phyloP scores from a whole-genome alignment of 2,797 vertebrate species.

The Sphenopsis melanotis region DNA sequence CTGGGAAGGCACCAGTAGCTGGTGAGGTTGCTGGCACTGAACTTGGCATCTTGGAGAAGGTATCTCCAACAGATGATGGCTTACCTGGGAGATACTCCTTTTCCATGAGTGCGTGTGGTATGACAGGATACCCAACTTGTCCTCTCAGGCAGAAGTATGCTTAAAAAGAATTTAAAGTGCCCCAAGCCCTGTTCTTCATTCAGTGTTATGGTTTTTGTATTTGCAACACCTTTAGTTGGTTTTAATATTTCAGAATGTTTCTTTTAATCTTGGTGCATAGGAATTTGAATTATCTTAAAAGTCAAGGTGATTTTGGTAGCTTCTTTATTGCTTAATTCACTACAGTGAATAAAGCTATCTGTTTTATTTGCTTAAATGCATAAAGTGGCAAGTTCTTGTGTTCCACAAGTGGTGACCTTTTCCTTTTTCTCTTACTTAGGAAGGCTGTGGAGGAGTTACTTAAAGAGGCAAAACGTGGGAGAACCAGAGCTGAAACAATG shows the following conservation, averaged over 20 bases:
- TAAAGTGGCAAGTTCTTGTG: background rate
- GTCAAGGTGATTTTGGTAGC: background rate
- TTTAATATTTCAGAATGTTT: background rate
- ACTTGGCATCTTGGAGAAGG: background rate
- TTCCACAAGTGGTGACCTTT: background rate
- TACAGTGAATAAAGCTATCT: background rate
- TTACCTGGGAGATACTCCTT: background rate
- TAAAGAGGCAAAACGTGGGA: conserved; percentile 91
- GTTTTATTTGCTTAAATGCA: background rate
- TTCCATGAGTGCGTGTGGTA: background rate
- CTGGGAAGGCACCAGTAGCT: background rate
- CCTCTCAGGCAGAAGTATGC: background rate
- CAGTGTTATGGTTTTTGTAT: background rate
- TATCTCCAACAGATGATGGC: background rate
- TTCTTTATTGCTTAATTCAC: background rate
- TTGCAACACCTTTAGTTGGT: background rate
- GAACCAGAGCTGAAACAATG: conserved; percentile 95
- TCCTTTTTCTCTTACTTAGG: conserved; percentile 66
- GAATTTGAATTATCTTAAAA: background rate
- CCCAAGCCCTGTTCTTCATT: background rate
- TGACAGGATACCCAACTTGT: background rate
- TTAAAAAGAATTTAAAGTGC: background rate
- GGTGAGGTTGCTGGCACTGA: accelerated
- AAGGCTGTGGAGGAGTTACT: conserved; percentile 95
- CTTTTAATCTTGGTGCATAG: background rate